Percentiles rank a stretch among this genome's conserved stretches.
phyloP scores from a whole-genome alignment of 2,113 vertebrate genomes.

The Hippocampus abdominalis region DNA sequence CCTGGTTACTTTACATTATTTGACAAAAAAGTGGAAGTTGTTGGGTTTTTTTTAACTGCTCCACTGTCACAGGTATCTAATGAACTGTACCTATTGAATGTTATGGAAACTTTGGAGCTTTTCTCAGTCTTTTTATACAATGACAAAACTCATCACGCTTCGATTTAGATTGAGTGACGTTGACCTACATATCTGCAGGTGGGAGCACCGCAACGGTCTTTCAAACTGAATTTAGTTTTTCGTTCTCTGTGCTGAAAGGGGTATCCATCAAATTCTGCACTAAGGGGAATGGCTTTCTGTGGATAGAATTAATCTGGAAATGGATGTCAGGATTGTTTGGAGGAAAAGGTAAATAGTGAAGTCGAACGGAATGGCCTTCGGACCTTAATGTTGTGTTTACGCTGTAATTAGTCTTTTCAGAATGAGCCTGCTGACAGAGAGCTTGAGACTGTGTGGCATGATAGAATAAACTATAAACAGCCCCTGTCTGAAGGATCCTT shows the following conservation, averaged over 20 bases:
- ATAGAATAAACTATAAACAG: conserved; percentile 66
- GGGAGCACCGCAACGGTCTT: conserved; percentile 40
- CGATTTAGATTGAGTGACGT: conserved; percentile 17
- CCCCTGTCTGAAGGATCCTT: conserved; percentile 73
- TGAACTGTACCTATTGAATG: conserved; percentile 29
- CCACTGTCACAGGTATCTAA: conserved; percentile 23
- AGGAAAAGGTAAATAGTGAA: conserved; percentile 69
- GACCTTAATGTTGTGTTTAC: conserved; percentile 89
- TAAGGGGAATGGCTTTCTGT: conserved; percentile 48
- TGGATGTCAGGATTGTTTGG: conserved; percentile 69
- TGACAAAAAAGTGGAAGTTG: conserved; percentile 3
- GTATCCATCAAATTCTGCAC: conserved; percentile 56
- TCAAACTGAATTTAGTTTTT: conserved; percentile 70
- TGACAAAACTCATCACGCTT: conserved; percentile 39
- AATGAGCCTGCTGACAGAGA: conserved; percentile 74
- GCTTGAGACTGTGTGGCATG: conserved; percentile 66
- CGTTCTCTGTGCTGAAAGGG: conserved; percentile 41
- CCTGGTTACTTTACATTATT: conserved; percentile 27
- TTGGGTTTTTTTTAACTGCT: conserved; percentile 3
- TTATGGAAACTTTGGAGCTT: conserved; percentile 21
- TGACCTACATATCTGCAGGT: conserved; percentile 35
- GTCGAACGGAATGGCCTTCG: conserved; percentile 60
- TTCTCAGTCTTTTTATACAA: conserved; percentile 4
- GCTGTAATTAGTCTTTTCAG: conserved; percentile 78
- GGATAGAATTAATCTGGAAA: conserved; percentile 62